Evolutionary conservation across 2,888 invertebrate species (phyloP).

Genomic region (Sesia apiformis): DNA sequence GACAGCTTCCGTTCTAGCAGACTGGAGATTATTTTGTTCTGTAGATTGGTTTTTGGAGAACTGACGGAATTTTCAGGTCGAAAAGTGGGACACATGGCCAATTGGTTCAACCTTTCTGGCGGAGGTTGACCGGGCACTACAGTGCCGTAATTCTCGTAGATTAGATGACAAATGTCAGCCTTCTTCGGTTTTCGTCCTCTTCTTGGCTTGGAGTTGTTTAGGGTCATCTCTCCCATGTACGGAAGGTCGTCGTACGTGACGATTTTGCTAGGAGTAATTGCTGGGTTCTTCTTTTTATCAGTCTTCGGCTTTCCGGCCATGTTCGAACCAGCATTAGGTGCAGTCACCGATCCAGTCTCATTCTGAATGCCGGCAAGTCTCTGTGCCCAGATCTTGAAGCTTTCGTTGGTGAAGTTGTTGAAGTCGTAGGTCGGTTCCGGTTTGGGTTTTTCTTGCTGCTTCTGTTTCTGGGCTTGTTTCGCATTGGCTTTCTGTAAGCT

Average conservation of each 20-base stretch:
- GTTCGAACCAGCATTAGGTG: slow-evolving; percentile 27
- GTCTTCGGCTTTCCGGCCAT: slow-evolving; percentile 37
- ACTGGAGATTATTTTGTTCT: slow-evolving; percentile 81
- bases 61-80: slow-evolving; percentile 27
- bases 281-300: slow-evolving; percentile 52
- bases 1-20: slow-evolving; percentile 80
- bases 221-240: slow-evolving; percentile 94
- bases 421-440: slow-evolving; percentile 47
- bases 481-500: slow-evolving; percentile 74
- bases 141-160: slow-evolving; percentile 93
- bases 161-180: slow-evolving; percentile 92
- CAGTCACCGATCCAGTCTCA: slow-evolving; percentile 46
- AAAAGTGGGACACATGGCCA: slow-evolving; percentile 31
- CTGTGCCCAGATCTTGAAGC: slow-evolving; percentile 83
- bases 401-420: slow-evolving; percentile 73
- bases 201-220: slow-evolving; percentile 90
- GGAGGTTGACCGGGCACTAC: slow-evolving; percentile 85
- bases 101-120: slow-evolving; percentile 52
- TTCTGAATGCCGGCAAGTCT: slow-evolving; percentile 83
- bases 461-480: slow-evolving; percentile 34
- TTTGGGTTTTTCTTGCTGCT: slow-evolving; percentile 46
- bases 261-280: slow-evolving; percentile 59
- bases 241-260: slow-evolving; percentile 89
- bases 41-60: slow-evolving; percentile 76
- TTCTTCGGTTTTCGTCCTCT: slow-evolving; percentile 93